Conservation (phyloP, 2,113 vertebrate species). For the Speoplatyrhinus poulsoni region DNA sequence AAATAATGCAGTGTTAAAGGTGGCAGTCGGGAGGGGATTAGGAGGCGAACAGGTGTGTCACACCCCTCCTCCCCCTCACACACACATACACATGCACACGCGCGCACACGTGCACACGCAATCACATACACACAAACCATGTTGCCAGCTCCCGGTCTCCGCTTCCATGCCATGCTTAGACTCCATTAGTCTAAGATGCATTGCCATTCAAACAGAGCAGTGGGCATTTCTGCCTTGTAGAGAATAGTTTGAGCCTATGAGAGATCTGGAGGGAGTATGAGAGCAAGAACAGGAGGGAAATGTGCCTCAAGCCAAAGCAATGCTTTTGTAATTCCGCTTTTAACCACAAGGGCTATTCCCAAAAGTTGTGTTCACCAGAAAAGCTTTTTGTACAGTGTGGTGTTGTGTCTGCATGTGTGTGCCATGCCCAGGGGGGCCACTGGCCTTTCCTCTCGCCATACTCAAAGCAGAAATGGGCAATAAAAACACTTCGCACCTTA, state of each 20-base stretch:
- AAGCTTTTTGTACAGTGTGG: constrained; percentile 8
- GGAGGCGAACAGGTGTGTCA: constrained; percentile 67
- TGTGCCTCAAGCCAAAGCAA: no score
- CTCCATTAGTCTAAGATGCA: no score
- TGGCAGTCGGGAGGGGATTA: constrained; percentile 62
- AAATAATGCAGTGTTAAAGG: constrained; percentile 79
- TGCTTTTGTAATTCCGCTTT: no score
- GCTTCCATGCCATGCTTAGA: no score
- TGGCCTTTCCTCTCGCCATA: constrained; percentile 47
- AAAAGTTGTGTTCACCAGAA: no score
- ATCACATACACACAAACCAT: constrained; percentile 34
- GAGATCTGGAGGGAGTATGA: no score
- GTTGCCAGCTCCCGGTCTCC: constrained; percentile 26
- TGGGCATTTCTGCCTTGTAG: no score
- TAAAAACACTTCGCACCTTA: constrained; percentile 78
- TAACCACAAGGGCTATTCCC: no score
- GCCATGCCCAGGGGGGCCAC: constrained; percentile 43
- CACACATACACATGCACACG: constrained; percentile 16
- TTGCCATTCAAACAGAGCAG: no score
- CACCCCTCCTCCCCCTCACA: constrained; percentile 22
- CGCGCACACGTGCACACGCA: constrained; percentile 21
- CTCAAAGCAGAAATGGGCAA: constrained; percentile 73
- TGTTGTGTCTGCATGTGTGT: constrained; percentile 70
- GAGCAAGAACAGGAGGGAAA: no score
- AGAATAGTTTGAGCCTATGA: no score